Evolutionary conservation across 2,113 vertebrate species (phyloP).

Genomic region (Nerophis lumbriciformis): DNA sequence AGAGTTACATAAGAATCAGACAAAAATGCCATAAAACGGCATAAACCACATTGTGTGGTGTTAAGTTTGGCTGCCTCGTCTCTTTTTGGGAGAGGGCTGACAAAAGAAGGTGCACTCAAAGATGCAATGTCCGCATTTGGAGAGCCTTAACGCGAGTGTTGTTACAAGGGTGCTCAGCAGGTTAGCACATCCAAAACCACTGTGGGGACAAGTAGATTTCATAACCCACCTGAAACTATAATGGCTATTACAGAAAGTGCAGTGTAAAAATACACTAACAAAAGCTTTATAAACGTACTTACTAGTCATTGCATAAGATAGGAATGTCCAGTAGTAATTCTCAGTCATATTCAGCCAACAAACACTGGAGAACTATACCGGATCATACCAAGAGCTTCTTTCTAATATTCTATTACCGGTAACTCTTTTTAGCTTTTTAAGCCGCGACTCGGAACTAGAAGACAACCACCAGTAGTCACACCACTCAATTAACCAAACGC

Average conservation of each 20-base stretch:
- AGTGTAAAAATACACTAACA: background rate
- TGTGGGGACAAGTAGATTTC: too few species aligned
- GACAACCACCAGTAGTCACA: background rate
- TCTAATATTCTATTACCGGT: too few species aligned
- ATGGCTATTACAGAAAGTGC: background rate
- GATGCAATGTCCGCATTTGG: slow-evolving; percentile 17
- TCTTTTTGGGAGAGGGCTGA: slow-evolving; percentile 6
- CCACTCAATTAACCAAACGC: background rate
- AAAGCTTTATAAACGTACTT: background rate
- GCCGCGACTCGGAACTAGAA: too few species aligned
- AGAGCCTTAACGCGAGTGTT: background rate
- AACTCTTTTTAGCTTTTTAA: too few species aligned
- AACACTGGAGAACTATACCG: too few species aligned
- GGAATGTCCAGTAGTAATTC: background rate
- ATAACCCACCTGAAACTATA: background rate
- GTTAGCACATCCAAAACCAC: background rate
- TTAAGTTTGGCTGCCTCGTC: background rate
- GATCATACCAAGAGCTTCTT: too few species aligned
- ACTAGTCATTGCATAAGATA: background rate
- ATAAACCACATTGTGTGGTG: slow-evolving; percentile 1
- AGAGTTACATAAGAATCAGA: background rate
- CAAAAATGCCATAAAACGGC: background rate
- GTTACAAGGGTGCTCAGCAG: slow-evolving; percentile 8
- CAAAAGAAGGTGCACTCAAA: slow-evolving; percentile 11
- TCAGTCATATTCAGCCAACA: background rate